A percentile compares a stretch with the other conserved stretches of the same genome.
These are phyloP conservation scores for Dryoscopus gambensis DNA, from an alignment of 2,113 vertebrate genomes.

Conservation along the genomic window DNA sequence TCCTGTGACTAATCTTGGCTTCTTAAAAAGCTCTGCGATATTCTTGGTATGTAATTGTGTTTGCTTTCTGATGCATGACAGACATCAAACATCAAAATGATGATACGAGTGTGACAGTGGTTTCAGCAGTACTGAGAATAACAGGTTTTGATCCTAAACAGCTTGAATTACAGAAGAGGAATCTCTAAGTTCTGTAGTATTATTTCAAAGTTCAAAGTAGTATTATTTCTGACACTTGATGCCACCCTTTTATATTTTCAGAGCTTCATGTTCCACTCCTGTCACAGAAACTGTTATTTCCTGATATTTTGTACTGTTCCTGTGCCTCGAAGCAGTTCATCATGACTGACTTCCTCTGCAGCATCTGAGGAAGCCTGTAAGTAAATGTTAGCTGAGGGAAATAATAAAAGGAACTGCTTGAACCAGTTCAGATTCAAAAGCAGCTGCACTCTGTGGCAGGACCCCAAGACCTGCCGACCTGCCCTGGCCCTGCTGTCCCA, in stretches of 20 bases:
- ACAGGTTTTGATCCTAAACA: neutral
- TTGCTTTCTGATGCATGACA: neutral
- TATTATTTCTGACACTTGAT: neutral
- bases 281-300: neutral
- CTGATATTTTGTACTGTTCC: neutral
- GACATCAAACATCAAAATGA: neutral
- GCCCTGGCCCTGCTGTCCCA: neutral
- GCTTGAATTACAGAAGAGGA: neutral
- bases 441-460: neutral
- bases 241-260: neutral
- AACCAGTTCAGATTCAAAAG: neutral
- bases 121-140: neutral
- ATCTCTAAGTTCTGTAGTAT: neutral
- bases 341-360: neutral
- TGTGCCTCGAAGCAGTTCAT: neutral
- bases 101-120: neutral
- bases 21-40: neutral
- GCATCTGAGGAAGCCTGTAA: neutral
- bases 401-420: neutral
- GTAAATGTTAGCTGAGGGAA: neutral
- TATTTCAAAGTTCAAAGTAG: neutral
- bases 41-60: neutral
- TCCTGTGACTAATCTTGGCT: neutral
- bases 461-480: neutral
- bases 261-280: neutral